phyloP scores from a whole-genome alignment of 2,113 vertebrate species.

The Cynoglossus semilaevis region DNA sequence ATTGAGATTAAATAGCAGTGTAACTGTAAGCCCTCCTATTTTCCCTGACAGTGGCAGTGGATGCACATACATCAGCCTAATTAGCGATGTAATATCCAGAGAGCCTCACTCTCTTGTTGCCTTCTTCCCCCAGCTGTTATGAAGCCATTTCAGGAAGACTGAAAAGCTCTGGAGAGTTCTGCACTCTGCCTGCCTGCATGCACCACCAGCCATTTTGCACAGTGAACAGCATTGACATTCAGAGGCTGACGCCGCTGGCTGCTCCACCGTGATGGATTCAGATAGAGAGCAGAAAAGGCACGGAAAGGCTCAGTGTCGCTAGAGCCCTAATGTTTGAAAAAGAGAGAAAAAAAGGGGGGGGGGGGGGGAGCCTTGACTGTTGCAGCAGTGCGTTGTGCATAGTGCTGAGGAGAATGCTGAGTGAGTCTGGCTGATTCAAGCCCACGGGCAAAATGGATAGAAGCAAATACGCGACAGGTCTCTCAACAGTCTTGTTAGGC shows the following conservation, averaged over 20 bases:
- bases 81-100: conserved; percentile 29
- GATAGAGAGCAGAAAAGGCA: conserved; percentile 44
- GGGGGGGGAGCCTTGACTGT: not conserved
- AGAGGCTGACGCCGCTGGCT: conserved; percentile 39
- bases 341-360: not conserved
- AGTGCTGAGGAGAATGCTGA: conserved; percentile 23
- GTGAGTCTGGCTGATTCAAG: conserved; percentile 23
- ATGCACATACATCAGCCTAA: conserved; percentile 36
- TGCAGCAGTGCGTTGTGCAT: conserved; percentile 21
- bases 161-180: conserved; percentile 37
- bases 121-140: conserved; percentile 32
- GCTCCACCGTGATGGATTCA: conserved; percentile 47
- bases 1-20: conserved; percentile 14
- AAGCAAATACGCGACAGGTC: conserved; percentile 39
- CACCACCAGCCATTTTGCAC: conserved; percentile 42
- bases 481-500: conserved; percentile 48
- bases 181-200: conserved; percentile 11
- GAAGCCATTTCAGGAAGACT: conserved; percentile 31
- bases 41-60: conserved; percentile 6
- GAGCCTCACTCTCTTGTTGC: conserved; percentile 16
- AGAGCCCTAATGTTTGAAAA: conserved; percentile 26
- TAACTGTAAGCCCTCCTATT: conserved; percentile 8
- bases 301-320: conserved; percentile 32
- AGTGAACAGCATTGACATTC: conserved; percentile 51
- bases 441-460: conserved; percentile 24